A percentile compares a stretch with the other conserved stretches of the same genome.
These are phyloP conservation scores for Megalurothrips usitatus DNA, from an alignment of 2,888 invertebrate genomes.

Conservation along the genomic window DNA sequence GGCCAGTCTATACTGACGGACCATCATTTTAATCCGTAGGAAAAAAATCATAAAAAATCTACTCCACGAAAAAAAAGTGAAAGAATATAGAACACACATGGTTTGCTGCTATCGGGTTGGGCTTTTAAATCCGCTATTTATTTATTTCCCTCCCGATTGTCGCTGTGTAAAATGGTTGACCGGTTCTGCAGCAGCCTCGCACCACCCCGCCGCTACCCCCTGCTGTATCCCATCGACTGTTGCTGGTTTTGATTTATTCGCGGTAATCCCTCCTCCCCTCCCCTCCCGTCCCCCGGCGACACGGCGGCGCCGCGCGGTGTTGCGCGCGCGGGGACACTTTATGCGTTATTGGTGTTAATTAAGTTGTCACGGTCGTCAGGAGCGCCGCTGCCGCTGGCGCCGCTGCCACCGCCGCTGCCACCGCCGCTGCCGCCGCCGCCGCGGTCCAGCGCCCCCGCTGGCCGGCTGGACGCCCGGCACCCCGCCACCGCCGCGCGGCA, in stretches of 20 bases:
- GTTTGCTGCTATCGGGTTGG: no score
- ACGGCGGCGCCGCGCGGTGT: neutral
- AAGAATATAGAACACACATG: no score
- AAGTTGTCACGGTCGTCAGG: conserved; percentile 15
- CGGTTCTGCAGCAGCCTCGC: neutral
- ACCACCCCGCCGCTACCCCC: neutral
- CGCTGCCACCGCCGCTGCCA: neutral
- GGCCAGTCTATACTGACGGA: no score
- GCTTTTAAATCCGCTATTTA: neutral
- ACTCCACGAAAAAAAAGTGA: no score
- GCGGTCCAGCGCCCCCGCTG: neutral
- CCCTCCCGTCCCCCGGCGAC: neutral
- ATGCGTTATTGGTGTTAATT: conserved; percentile 18
- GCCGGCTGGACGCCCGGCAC: neutral
- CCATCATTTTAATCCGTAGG: neutral
- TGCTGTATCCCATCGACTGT: neutral
- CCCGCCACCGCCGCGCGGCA: neutral
- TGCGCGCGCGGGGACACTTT: neutral
- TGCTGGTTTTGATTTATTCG: conserved; percentile 21
- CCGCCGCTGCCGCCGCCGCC: neutral
- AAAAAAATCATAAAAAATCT: neutral
- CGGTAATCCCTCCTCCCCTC: neutral
- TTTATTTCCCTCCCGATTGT: conserved; percentile 13
- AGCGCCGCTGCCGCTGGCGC: no score
- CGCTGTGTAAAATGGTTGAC: neutral